Evolutionary conservation across 2,797 vertebrate species (phyloP), one percentile per base, ranked within the genome.

Genomic region (Sebastolobus altivelis): DNA sequence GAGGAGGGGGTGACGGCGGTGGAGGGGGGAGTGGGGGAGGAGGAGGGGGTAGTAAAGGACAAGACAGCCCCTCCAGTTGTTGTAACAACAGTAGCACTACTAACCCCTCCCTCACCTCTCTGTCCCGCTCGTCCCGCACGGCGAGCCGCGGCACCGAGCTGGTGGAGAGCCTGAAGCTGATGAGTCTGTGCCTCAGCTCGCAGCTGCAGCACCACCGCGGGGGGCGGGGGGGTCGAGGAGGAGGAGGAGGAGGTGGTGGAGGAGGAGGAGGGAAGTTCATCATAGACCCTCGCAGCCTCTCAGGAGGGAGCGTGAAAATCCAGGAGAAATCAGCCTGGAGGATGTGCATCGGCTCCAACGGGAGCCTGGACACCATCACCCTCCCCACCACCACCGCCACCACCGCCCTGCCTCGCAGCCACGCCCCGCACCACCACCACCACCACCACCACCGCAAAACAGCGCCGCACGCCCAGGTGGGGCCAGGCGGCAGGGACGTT

Each of bases 301-400:
- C 97, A 71, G 88, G 76, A 11, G 90, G 81, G 9, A 97, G 97
- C 14, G 95, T 98, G 52, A 97, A 97, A 77, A 96, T 97, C 61
- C 98, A 98, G 91, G 98, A 99, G 94, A 99, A 97, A 77, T 97
- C 97, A 0, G 79, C 95, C 0, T 99, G 98, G 98, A 98, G 97
- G 92, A 98, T 99, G 97, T 99, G 97, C 85, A 95, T 99, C 43
- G 95, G 96, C 85, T 96, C 97, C 31, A 86, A 91, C 0, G 94
- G 96, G 49, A 95, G 90, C 40, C 68, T 95, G 72, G 96, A 95
- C 86, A 96, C 94, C 81, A 90, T 95, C 77, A 89, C 96, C 0
- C 89, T 94, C 0, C 22, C 94, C 56, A 92, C 80, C 88, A 91
- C 25, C 25, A 25, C 25, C 0, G n/a, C 94, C 56, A 92, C 95